phyloP scores from a whole-genome alignment of 2,888 invertebrate genomes.

The Drosophila paranaensis region DNA sequence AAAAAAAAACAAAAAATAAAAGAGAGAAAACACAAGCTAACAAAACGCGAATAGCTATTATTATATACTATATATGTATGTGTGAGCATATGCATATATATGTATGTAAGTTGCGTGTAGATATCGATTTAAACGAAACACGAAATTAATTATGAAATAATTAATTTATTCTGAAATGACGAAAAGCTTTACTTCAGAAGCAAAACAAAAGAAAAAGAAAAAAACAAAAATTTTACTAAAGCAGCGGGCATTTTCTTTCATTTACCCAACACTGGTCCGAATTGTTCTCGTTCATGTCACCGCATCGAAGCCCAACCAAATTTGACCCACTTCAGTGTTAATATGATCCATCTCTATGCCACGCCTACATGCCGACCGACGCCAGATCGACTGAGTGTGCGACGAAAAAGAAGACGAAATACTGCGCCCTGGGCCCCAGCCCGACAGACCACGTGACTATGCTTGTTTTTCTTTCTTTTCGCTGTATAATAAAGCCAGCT shows the following conservation, averaged over 20 bases:
- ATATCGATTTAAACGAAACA: conserved; percentile 59
- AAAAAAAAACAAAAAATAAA: conserved; percentile 39
- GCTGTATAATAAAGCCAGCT: conserved; percentile 61
- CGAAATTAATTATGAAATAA: conserved; percentile 76
- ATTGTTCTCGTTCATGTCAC: conserved; percentile 10
- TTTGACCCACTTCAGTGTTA: conserved; percentile 14
- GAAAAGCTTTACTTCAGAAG: conserved; percentile 63
- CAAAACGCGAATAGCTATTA: conserved; percentile 36
- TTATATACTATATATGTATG: conserved; percentile 31
- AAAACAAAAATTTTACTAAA: conserved; percentile 37
- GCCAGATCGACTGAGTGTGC: conserved; percentile 23
- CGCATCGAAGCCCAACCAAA: conserved; percentile 12
- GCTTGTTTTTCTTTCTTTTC: conserved; percentile 72
- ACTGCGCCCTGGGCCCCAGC: conserved; percentile 22
- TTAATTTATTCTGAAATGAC: conserved; percentile 71
- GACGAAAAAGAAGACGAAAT: conserved; percentile 60
- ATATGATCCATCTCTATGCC: conserved; percentile 26
- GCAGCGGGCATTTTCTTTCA: conserved; percentile 31
- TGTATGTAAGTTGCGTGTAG: conserved; percentile 59
- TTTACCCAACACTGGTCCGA: conserved; percentile 24
- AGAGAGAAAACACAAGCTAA: conserved; percentile 54
- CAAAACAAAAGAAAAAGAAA: conserved; percentile 42
- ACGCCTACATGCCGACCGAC: conserved; percentile 25
- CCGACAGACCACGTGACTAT: conserved; percentile 59
- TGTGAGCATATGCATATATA: conserved; percentile 68